These are phyloP conservation scores for Chlorodrepanis virens DNA, from an alignment of 2,113 vertebrate genomes.

Conservation along the genomic window DNA sequence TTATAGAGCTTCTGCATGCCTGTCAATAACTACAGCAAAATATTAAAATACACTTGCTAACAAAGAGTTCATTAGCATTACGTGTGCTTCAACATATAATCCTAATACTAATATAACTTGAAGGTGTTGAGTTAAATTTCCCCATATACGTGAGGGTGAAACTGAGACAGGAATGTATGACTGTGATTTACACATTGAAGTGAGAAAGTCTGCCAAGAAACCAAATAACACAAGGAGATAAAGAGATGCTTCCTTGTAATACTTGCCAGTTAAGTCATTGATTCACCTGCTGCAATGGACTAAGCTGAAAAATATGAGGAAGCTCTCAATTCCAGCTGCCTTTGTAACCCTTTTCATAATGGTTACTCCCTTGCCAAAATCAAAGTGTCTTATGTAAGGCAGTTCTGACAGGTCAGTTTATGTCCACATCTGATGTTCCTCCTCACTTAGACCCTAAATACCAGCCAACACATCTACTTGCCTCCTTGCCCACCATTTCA, in stretches of 20 bases:
- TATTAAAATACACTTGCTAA: conserved; percentile 5
- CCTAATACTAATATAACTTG: neutral
- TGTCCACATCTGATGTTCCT: accelerated
- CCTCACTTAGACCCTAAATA: neutral
- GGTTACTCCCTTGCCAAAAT: neutral
- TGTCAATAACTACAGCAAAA: neutral
- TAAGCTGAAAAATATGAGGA: neutral
- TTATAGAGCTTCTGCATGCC: neutral
- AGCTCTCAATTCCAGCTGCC: neutral
- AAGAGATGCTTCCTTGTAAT: neutral
- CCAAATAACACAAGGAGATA: neutral
- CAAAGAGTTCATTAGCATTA: neutral
- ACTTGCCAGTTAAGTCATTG: neutral
- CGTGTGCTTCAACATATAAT: neutral
- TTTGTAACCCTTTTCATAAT: neutral
- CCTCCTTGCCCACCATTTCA: neutral
- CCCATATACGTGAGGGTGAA: neutral
- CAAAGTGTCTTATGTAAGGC: neutral
- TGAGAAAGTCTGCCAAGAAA: neutral
- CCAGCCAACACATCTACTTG: neutral
- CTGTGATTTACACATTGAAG: neutral
- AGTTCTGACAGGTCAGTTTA: accelerated
- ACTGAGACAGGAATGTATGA: neutral
- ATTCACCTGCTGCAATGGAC: accelerated
- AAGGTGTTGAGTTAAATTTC: neutral